phyloP scores from a whole-genome alignment of 1,140 invertebrate species.

The Drosophila ironensis region DNA sequence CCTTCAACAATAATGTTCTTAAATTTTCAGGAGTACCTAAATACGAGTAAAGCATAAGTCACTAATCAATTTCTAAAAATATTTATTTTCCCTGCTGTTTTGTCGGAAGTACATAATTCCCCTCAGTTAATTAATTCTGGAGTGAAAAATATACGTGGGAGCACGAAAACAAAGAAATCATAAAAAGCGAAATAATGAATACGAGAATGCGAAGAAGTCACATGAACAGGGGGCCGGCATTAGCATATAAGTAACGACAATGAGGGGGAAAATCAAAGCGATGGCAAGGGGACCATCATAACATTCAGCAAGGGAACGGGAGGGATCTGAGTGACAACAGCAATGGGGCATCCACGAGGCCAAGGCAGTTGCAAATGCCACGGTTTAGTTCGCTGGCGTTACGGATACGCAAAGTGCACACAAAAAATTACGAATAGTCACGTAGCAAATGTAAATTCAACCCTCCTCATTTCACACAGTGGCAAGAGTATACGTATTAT shows the following conservation, averaged over 20 bases:
- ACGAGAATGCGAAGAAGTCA: conserved; percentile 19
- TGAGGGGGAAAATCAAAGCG: conserved; percentile 1
- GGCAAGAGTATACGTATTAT: conserved; percentile 4
- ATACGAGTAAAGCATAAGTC: too few relatives aligned
- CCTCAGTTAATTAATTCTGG: background rate
- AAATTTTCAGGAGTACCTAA: too few relatives aligned
- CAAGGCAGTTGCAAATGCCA: conserved; percentile 36
- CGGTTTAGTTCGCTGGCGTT: conserved; percentile 27
- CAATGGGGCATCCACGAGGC: background rate
- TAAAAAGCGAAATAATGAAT: conserved; percentile 40
- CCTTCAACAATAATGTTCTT: too few relatives aligned
- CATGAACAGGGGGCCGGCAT: conserved; percentile 21
- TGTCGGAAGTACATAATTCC: background rate
- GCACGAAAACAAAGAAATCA: conserved; percentile 33
- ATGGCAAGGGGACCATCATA: background rate
- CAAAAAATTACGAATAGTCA: conserved; percentile 65
- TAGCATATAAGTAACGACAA: conserved; percentile 36
- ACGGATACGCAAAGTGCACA: conserved; percentile 50
- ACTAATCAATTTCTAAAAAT: too few relatives aligned
- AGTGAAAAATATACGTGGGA: conserved; percentile 2
- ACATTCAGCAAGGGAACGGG: too few relatives aligned
- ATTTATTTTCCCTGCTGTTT: too few relatives aligned
- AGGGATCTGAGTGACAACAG: background rate
- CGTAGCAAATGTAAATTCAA: conserved; percentile 64
- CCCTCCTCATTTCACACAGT: conserved; percentile 17